These are phyloP conservation scores for Nasonia longicornis DNA, from an alignment of 1,140 invertebrate genomes.

Conservation along the genomic window DNA sequence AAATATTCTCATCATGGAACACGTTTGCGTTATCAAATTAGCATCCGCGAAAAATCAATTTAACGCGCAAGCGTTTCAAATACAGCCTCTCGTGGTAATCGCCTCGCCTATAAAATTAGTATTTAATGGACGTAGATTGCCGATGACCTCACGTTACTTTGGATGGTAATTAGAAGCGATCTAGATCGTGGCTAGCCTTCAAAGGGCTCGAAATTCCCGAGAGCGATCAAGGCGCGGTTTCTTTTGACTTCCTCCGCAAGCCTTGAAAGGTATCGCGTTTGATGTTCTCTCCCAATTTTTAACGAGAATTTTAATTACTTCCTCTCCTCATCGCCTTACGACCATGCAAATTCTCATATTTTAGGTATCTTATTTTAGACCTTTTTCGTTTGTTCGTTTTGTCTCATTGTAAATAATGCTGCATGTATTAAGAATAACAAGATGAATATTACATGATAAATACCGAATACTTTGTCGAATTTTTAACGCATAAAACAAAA, in stretches of 20 bases:
- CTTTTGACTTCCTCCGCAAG: background rate
- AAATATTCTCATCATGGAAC: too few relatives aligned
- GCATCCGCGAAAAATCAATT: too few relatives aligned
- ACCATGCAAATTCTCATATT: background rate
- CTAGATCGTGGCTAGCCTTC: conserved; percentile 1
- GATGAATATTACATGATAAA: too few relatives aligned
- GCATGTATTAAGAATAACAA: too few relatives aligned
- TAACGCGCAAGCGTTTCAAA: background rate
- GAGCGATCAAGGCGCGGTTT: background rate
- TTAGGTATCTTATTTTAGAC: background rate
- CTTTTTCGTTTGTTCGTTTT: background rate
- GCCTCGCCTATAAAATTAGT: background rate
- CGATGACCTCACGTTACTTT: conserved; percentile 7
- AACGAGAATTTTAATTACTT: background rate
- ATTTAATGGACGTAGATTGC: background rate
- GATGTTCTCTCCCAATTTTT: background rate
- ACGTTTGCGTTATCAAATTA: too few relatives aligned
- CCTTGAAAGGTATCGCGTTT: background rate
- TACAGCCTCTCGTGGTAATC: background rate
- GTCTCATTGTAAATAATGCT: background rate
- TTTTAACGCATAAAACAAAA: too few relatives aligned
- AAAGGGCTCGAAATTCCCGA: conserved; percentile 4
- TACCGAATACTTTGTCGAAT: too few relatives aligned
- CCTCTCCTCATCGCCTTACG: background rate
- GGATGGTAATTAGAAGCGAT: conserved; percentile 14